phyloP scores from a whole-genome alignment of 2,888 invertebrate genomes.

The Agrotis ipsilon region DNA sequence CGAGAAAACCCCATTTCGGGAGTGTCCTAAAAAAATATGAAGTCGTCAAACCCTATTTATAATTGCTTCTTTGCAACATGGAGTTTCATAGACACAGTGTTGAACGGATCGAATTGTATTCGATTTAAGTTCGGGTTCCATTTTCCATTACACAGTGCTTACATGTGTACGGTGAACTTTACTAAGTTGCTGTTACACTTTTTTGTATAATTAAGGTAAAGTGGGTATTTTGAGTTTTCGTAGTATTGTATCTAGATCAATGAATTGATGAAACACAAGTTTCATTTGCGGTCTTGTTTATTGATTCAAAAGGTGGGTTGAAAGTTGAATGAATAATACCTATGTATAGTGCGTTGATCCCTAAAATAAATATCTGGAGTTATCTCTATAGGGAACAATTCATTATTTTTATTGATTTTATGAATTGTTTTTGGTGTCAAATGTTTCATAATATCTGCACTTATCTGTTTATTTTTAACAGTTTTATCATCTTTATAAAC shows the following conservation, averaged over 20 bases:
- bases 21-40: too few species aligned
- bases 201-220: slow-evolving; percentile 43
- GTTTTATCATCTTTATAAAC: too few species aligned
- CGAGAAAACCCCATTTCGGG: too few species aligned
- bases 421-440: neutral
- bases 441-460: neutral
- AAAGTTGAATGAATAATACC: slow-evolving; percentile 9
- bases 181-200: slow-evolving; percentile 19
- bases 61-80: too few species aligned
- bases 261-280: slow-evolving; percentile 38
- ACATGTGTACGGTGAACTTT: too few species aligned
- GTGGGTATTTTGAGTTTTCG: slow-evolving; percentile 32
- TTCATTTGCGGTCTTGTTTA: slow-evolving; percentile 35
- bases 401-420: neutral
- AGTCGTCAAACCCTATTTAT: too few species aligned
- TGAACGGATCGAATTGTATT: too few species aligned
- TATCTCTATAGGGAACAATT: neutral
- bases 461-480: neutral
- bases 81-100: too few species aligned
- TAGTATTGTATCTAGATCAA: slow-evolving; percentile 38
- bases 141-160: too few species aligned
- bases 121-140: too few species aligned
- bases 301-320: slow-evolving; percentile 16
- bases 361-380: neutral
- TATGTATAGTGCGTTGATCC: neutral